phyloP scores from a whole-genome alignment of 2,797 vertebrate species.

The Tenualosa thibaudeaui region DNA sequence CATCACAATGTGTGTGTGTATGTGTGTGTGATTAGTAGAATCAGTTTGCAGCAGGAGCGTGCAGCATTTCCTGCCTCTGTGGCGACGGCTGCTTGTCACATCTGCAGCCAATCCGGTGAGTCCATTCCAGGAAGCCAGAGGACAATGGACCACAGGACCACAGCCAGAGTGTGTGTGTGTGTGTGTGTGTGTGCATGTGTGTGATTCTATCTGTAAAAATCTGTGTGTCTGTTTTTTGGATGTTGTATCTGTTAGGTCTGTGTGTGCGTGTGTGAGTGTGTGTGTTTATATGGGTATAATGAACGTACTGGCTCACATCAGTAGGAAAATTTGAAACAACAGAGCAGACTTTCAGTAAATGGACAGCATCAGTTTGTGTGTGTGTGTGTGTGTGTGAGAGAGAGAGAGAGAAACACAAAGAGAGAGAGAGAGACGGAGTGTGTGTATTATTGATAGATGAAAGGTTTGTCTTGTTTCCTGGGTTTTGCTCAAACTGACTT shows the following conservation, averaged over 20 bases:
- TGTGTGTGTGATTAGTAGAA: constrained; percentile 19
- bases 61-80: constrained; percentile 36
- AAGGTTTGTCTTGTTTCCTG: constrained; percentile 16
- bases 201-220: background rate
- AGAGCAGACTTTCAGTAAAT: background rate
- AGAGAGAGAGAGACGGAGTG: background rate
- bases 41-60: constrained; percentile 8
- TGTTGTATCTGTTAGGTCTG: background rate
- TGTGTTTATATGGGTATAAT: constrained; percentile 17
- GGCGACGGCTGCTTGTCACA: constrained; percentile 39
- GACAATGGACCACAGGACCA: constrained; percentile 26
- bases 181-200: constrained; percentile 18
- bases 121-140: constrained; percentile 38
- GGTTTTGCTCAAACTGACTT: constrained; percentile 8
- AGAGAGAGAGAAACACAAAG: background rate
- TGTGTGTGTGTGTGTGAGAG: background rate
- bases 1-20: constrained; percentile 24
- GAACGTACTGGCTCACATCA: constrained; percentile 1
- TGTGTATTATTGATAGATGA: constrained; percentile 6
- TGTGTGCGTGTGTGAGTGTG: constrained; percentile 27
- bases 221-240: background rate
- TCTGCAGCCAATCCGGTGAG: constrained; percentile 44
- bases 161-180: background rate
- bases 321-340: constrained; percentile 7
- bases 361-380: background rate